Evolutionary conservation across 2,113 vertebrate species (phyloP), one percentile per base, ranked within the genome.

Genomic region (Pleuronectes platessa): DNA sequence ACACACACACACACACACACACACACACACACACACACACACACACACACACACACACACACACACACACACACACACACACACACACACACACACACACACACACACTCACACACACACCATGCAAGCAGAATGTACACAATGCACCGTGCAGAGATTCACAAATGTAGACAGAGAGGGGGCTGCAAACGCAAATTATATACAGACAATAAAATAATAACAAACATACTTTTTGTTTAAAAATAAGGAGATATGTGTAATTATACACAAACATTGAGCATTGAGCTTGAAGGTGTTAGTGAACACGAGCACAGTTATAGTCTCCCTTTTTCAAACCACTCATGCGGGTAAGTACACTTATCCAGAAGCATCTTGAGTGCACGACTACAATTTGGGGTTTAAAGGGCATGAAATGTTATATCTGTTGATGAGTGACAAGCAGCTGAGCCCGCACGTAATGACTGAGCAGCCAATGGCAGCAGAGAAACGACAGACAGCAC

Each of bases 371-470:
- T 86, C 86, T 79, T 72, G 61, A 42, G 40, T 42, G 40, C 11
- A 13, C 40, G 12, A 42, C 40, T 42, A 86, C 80, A 83, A 81
- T 89, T 92, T 80, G 55, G 78, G 79, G 86, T 88, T 88, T 92
- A 93, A 93, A 92, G 90, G 82, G 73, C 89, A 92, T 83, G 82
- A 91, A 94, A 93, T 84, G 23, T 67, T 88, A 88, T 88, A 89
- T 88, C 81, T 74, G 79, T 68, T 86, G 74, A 81, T 83, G 74
- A 77, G 59, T 74, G 61, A 86, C 85, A 81, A 71, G 77, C 45
- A 68, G 76, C 73, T 86, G 76, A 85, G 69, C 24, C 83, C 74
- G 79, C 84, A 61, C 68, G 60, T 82, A 54, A 68, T 66, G 67
- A 71, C 54, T 17, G 61, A 74, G 73, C 75, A 68, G 51, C 80